phyloP scores from a whole-genome alignment of 2,888 invertebrate genomes.

The Euspilapteryx auroguttella region DNA sequence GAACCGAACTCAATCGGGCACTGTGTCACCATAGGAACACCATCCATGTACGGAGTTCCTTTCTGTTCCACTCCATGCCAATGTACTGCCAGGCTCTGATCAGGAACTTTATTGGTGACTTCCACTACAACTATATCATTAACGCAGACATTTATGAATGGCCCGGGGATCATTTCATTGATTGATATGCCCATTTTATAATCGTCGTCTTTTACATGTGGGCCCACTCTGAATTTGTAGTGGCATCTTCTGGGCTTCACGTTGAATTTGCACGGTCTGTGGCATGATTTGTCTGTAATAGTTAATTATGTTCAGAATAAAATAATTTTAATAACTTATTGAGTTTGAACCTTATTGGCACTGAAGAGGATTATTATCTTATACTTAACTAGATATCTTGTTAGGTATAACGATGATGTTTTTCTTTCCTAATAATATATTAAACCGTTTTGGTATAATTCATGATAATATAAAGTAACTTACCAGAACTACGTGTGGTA shows the following conservation, averaged over 20 bases:
- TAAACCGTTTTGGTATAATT: neutral
- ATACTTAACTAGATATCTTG: no score
- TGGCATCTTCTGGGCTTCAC: constrained; percentile 43
- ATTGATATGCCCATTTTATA: constrained; percentile 25
- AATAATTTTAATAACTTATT: no score
- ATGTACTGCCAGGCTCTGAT: constrained; percentile 70
- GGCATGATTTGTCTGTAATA: constrained; percentile 38
- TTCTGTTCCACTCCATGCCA: constrained; percentile 72
- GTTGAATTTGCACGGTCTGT: constrained; percentile 52
- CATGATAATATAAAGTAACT: constrained; percentile 7
- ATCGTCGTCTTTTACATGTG: constrained; percentile 24
- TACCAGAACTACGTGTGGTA: constrained; percentile 33
- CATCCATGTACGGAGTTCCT: constrained; percentile 74
- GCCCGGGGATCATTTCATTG: constrained; percentile 47
- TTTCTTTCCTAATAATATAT: no score
- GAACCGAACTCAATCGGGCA: constrained; percentile 71
- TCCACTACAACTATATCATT: constrained; percentile 75
- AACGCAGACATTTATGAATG: constrained; percentile 66
- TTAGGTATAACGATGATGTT: no score
- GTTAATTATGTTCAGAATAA: constrained; percentile 5
- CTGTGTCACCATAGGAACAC: constrained; percentile 76
- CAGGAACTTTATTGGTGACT: constrained; percentile 69
- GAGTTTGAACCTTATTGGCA: no score
- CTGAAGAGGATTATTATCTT: no score
- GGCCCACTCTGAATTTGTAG: constrained; percentile 36